These are phyloP conservation scores for Pilophorus perplexus DNA, from an alignment of 2,888 invertebrate species.

Conservation along the genomic window DNA sequence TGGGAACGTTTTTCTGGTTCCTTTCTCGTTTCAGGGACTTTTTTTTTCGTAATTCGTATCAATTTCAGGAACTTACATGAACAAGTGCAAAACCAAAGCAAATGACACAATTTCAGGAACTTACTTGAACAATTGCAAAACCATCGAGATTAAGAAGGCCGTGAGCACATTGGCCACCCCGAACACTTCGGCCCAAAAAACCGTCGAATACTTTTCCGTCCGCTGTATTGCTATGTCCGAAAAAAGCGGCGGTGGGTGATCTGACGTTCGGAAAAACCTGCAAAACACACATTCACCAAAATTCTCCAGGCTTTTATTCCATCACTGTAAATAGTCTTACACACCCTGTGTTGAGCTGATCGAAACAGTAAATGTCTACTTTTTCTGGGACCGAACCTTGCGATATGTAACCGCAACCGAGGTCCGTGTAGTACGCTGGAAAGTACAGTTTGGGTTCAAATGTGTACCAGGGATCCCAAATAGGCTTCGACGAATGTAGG, in stretches of 20 bases:
- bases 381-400: constrained; percentile 51
- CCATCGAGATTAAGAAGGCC: constrained; percentile 61
- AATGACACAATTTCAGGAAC: too few species aligned
- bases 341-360: constrained; percentile 65
- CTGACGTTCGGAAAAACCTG: constrained; percentile 63
- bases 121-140: constrained; percentile 60
- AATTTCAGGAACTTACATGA: too few species aligned
- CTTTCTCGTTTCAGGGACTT: too few species aligned
- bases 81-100: too few species aligned
- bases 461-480: neutral
- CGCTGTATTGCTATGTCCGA: constrained; percentile 61
- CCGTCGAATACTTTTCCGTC: constrained; percentile 60
- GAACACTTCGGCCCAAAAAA: constrained; percentile 68
- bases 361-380: constrained; percentile 67
- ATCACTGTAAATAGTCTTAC: neutral
- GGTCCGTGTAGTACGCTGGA: constrained; percentile 2
- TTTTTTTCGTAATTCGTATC: too few species aligned
- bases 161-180: constrained; percentile 62
- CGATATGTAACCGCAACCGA: constrained; percentile 42
- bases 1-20: too few species aligned
- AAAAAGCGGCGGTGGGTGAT: constrained; percentile 59
- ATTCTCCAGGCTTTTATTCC: neutral
- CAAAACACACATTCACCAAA: neutral
- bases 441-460: neutral
- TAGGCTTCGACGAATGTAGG: neutral